Evolutionary conservation across 1,140 invertebrate species (phyloP).

Genomic region (Schlechtendalia chinensis): DNA sequence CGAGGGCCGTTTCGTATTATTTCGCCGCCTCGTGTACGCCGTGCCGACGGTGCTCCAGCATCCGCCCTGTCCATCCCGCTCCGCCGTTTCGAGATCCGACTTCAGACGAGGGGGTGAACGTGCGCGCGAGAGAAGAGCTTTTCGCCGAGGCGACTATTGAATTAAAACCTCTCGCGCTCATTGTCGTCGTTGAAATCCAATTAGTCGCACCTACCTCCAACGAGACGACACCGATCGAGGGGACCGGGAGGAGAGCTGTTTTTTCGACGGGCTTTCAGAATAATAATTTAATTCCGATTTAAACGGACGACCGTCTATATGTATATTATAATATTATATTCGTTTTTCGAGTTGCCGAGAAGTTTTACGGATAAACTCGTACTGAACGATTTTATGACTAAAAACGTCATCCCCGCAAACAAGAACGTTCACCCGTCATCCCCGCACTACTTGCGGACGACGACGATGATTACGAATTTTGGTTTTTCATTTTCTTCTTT

Average conservation of each 20-base stretch:
- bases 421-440: not conserved
- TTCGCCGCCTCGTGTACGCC: no score
- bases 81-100: no score
- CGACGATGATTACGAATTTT: not conserved
- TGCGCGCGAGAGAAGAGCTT: constrained; percentile 4
- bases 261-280: constrained; percentile 43
- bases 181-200: constrained; percentile 49
- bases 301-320: constrained; percentile 10
- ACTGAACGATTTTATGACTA: not conserved
- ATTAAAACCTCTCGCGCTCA: constrained; percentile 42
- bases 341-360: not conserved
- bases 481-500: no score
- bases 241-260: constrained; percentile 1
- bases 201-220: constrained; percentile 17
- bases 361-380: constrained; percentile 13
- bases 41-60: no score
- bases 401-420: not conserved
- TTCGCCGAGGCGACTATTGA: constrained; percentile 37
- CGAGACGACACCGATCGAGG: not conserved
- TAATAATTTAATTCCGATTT: constrained; percentile 49
- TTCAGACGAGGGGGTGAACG: no score
- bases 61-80: no score
- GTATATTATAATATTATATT: not conserved
- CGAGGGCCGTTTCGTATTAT: no score
- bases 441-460: not conserved